A percentile compares a stretch with the other conserved stretches of the same genome.
These are phyloP conservation scores for Siphlonurus alternatus DNA, from an alignment of 2,888 invertebrate species.

Conservation along the genomic window DNA sequence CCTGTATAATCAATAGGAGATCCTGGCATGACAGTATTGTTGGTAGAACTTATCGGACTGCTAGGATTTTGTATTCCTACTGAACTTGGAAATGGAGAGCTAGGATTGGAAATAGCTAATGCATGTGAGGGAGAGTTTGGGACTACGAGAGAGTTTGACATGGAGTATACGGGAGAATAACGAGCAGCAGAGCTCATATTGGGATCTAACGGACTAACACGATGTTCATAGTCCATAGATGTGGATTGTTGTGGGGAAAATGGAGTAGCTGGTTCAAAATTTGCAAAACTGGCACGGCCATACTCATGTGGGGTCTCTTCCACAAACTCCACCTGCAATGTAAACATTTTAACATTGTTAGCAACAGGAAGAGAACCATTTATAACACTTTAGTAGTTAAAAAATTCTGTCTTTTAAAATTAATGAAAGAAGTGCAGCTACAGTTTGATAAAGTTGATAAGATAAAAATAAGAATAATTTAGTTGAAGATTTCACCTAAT, in stretches of 20 bases:
- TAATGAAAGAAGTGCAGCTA: no score
- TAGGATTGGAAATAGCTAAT: slow-evolving; percentile 1
- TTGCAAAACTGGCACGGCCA: background rate
- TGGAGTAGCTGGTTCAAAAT: background rate
- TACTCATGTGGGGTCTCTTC: background rate
- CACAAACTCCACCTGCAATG: background rate
- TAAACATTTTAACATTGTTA: no score
- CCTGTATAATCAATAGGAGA: background rate
- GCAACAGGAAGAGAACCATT: no score
- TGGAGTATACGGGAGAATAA: slow-evolving; percentile 10
- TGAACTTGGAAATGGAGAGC: background rate
- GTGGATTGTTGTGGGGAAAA: slow-evolving; percentile 16
- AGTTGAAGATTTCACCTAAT: background rate
- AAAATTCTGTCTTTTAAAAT: no score
- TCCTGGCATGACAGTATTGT: background rate
- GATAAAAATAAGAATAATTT: background rate
- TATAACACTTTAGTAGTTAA: no score
- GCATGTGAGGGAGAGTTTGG: background rate
- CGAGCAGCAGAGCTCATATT: slow-evolving; percentile 13
- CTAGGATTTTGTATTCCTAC: background rate
- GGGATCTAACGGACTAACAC: slow-evolving; percentile 9
- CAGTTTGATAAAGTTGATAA: background rate
- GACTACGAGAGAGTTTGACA: background rate
- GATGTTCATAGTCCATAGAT: slow-evolving; percentile 7
- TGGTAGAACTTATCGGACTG: slow-evolving; percentile 3